These are phyloP conservation scores for Clarias platycephalus DNA, from an alignment of 2,797 vertebrate genomes.

Conservation along the genomic window DNA sequence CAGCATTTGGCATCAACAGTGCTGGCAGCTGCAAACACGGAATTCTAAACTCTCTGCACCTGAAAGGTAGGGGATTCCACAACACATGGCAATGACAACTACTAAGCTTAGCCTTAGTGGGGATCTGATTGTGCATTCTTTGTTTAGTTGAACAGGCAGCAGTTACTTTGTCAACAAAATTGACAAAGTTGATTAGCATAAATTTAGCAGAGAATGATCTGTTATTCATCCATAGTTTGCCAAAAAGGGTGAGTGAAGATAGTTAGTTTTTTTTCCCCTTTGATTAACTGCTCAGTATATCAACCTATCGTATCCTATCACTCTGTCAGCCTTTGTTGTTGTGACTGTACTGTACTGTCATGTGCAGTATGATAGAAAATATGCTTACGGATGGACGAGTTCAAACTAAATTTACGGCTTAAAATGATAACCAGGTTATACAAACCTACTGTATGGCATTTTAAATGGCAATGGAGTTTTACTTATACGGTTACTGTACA, in stretches of 20 bases:
- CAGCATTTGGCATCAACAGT: slow-evolving; percentile 1
- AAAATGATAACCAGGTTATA: background rate
- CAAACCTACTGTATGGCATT: background rate
- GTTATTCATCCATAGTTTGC: too few species aligned
- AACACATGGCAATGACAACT: background rate
- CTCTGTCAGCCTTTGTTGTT: background rate
- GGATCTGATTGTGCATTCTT: too few species aligned
- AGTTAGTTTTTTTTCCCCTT: background rate
- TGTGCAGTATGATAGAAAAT: background rate
- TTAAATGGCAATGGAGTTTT: background rate
- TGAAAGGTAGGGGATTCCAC: slow-evolving; percentile 25
- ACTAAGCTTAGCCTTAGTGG: background rate
- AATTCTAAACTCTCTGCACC: background rate
- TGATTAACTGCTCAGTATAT: background rate
- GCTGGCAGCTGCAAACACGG: background rate
- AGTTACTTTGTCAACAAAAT: background rate
- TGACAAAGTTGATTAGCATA: background rate
- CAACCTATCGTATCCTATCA: too few species aligned
- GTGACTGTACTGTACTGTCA: background rate
- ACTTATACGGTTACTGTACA: background rate
- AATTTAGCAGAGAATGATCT: background rate
- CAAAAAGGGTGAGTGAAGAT: background rate
- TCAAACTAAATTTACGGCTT: background rate
- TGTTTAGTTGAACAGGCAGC: background rate
- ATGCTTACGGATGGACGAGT: too few species aligned